Base-by-base conservation (phyloP, 2,113 vertebrate genomes). In the Pseudolaguvia tuberculata region DNA sequence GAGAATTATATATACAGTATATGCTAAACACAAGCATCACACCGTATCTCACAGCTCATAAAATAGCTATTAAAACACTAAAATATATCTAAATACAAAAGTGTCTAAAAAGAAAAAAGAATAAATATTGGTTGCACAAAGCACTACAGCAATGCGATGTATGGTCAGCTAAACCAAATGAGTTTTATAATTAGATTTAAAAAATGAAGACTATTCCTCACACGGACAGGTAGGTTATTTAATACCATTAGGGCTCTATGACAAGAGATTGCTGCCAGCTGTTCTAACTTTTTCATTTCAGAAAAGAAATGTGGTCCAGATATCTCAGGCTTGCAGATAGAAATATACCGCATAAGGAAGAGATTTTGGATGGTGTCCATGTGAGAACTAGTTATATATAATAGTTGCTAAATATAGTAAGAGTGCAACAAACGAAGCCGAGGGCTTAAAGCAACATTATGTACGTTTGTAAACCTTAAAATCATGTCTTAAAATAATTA, bases 161-260 rank as follows among this genome's bases (percentile, higher is more conserved):
- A 55, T 71, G 52, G 53, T 56, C 69, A 56, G 15, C 53, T 18
- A 56, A 58, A 71, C 63, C 35, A 45, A 57, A 57, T 57, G 53
- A 73, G 57, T 73, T 73, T 61, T 35, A 52, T 62, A 74, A 65
- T 65, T 31, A 31, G 50, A 45, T 65, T 74, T 63, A 8, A 74
- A 74, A 65, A 74, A 74, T 74, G 29, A 50, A 53, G 48, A 53
- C 58, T 55, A 74, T 74, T 35, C 39, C 50, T 66, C 58, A 56
- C 35, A 42, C 5, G 35, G 51, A 45, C 61, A 75, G 51, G 61
- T 45, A 66, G 72, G 62, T 23, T 68, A 70, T 76, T 67, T 57
- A 51, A 69, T 51, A 25, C 56, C 56, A 61, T 76, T 52, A 76
- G 55, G 39, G 55, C 45, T 39, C 35, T 25, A 68, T 55, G 55